These are phyloP conservation scores for Galagoides demidoff DNA, from an alignment of 2,797 vertebrate species.

Conservation along the genomic window DNA sequence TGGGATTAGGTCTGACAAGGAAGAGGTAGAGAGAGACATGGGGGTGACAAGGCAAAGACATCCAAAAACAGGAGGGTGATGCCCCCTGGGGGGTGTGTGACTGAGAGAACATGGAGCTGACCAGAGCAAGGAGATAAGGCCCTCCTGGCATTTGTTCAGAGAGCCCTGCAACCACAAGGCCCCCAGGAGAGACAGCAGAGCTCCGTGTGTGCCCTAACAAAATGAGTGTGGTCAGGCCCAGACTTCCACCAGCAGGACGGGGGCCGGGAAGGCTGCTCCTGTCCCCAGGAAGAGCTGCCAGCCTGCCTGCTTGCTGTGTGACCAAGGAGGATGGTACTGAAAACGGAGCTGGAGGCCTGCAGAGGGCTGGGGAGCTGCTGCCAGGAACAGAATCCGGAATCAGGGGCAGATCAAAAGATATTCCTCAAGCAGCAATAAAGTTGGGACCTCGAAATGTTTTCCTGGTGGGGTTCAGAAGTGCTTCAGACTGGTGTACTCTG, in stretches of 20 bases:
- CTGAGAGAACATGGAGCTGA: accelerated
- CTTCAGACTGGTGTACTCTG: accelerated
- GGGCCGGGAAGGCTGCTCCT: accelerated
- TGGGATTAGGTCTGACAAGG: background rate
- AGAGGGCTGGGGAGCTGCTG: background rate
- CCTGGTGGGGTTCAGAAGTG: accelerated
- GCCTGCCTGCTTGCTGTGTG: accelerated
- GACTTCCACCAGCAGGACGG: background rate
- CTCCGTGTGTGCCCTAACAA: accelerated
- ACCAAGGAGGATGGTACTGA: accelerated
- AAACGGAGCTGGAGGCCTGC: background rate
- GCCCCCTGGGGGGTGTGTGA: background rate
- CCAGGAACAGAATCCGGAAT: accelerated
- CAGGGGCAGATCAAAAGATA: background rate
- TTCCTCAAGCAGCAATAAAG: accelerated
- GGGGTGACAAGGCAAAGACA: background rate
- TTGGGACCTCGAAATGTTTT: accelerated
- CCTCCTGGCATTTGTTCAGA: accelerated
- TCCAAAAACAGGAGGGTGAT: accelerated
- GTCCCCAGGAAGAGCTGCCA: no score
- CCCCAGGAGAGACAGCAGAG: accelerated
- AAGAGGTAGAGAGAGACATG: background rate
- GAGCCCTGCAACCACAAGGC: accelerated
- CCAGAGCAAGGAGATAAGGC: accelerated
- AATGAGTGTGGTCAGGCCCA: background rate